Conservation (phyloP, 2,888 invertebrate genomes). For the Escarpia spicata region DNA sequence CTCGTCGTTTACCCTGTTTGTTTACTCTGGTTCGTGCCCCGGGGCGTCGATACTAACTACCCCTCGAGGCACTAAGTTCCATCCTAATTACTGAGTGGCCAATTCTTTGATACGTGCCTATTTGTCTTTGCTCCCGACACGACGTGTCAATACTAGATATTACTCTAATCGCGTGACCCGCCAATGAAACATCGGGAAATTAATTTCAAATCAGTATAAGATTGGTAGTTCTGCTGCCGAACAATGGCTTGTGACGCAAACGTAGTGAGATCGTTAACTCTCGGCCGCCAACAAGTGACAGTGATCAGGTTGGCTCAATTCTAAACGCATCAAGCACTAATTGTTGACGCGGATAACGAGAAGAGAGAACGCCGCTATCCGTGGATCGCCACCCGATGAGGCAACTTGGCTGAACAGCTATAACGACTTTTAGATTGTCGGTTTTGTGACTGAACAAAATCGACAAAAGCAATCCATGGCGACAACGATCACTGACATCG, state of each 20-base stretch:
- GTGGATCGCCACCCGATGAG: background rate
- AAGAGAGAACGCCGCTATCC: background rate
- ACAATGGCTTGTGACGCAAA: background rate
- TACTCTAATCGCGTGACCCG: slow-evolving; percentile 16
- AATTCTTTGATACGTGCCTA: slow-evolving; percentile 1
- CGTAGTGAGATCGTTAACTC: slow-evolving; percentile 11
- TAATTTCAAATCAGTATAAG: slow-evolving; percentile 4
- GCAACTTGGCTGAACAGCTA: background rate
- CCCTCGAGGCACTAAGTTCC: slow-evolving; percentile 12
- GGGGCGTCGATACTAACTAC: background rate
- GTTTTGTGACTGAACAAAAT: background rate
- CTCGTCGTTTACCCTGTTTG: background rate
- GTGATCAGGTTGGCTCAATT: background rate
- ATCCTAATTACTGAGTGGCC: background rate
- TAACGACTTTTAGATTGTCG: slow-evolving; percentile 13
- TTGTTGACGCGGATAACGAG: background rate
- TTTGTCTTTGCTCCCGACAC: background rate
- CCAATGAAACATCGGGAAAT: slow-evolving; percentile 10
- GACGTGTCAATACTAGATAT: background rate
- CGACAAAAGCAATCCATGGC: background rate
- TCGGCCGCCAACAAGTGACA: slow-evolving; percentile 5
- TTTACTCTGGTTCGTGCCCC: background rate
- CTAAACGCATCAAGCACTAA: background rate
- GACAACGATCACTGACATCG: background rate
- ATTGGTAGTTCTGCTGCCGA: background rate